These are phyloP conservation scores for Eilema caniola DNA, from an alignment of 2,888 invertebrate genomes.

Conservation along the genomic window DNA sequence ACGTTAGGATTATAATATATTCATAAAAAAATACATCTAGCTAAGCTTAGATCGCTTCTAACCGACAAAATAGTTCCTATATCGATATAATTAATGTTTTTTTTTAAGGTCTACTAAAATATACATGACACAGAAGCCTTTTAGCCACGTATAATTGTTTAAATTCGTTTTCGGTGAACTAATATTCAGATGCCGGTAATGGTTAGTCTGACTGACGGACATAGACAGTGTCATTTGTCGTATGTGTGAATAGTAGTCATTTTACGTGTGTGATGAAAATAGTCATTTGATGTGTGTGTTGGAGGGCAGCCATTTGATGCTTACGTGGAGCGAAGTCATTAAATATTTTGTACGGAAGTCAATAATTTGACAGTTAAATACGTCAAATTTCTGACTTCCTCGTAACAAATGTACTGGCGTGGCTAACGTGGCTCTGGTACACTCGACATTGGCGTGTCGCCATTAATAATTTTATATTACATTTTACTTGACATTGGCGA, in stretches of 20 bases:
- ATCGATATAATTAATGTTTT: constrained; percentile 42
- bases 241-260: neutral
- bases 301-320: neutral
- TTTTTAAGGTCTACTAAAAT: constrained; percentile 41
- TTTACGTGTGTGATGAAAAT: neutral
- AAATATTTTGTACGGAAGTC: neutral
- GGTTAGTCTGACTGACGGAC: neutral
- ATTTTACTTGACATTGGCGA: too few species aligned
- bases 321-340: neutral
- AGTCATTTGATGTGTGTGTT: neutral
- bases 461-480: too few species aligned
- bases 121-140: constrained; percentile 34
- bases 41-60: constrained; percentile 75
- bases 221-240: neutral
- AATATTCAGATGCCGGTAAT: neutral
- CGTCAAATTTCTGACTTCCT: neutral
- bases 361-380: neutral
- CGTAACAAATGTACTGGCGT: neutral
- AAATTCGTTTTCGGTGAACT: neutral
- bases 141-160: neutral
- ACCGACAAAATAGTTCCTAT: constrained; percentile 72
- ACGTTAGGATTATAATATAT: constrained; percentile 42
- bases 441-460: too few species aligned
- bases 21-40: constrained; percentile 47
- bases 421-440: too few species aligned